Conservation (phyloP, 1,140 invertebrate species). For the Ericerus pela region DNA sequence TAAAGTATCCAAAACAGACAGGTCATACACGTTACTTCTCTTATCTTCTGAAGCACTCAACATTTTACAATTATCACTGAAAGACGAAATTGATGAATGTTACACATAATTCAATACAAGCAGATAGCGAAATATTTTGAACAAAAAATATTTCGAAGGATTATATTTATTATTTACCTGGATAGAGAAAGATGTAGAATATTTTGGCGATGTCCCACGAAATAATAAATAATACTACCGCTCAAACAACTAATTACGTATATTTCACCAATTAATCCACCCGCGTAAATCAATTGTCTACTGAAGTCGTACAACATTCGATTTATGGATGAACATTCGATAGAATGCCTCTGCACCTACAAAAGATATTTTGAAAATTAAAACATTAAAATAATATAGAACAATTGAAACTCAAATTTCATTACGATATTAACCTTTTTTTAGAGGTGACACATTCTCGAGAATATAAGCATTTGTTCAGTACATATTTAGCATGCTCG, state of each 20-base stretch:
- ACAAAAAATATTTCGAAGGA: too few relatives aligned
- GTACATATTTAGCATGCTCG: too few relatives aligned
- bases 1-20: not conserved
- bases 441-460: too few relatives aligned
- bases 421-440: too few relatives aligned
- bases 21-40: not conserved
- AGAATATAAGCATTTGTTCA: too few relatives aligned
- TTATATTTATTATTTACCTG: not conserved
- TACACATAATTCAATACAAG: too few relatives aligned
- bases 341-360: not conserved
- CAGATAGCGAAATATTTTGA: too few relatives aligned
- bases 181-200: not conserved
- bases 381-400: too few relatives aligned
- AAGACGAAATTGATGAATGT: too few relatives aligned
- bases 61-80: not conserved
- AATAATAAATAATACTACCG: constrained; percentile 9
- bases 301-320: not conserved
- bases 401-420: too few relatives aligned
- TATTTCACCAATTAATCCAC: not conserved
- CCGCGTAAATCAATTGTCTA: not conserved
- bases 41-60: not conserved
- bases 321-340: not conserved
- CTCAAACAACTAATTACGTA: constrained; percentile 5
- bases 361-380: too few relatives aligned
- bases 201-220: not conserved